Conservation (phyloP, 2,888 invertebrate species). For the Chloroclysta siterata region DNA sequence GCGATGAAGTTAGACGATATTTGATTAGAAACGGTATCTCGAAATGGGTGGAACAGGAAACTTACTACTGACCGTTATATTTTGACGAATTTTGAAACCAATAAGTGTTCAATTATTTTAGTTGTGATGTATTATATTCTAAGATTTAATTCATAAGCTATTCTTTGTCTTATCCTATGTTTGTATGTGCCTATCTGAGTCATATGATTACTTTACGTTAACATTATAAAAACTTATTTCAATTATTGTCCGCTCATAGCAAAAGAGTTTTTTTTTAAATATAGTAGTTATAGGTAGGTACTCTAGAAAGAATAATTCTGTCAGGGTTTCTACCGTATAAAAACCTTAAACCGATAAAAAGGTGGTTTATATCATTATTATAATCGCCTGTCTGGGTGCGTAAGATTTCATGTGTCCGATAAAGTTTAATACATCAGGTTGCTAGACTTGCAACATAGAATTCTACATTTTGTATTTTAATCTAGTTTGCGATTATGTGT, state of each 20-base stretch:
- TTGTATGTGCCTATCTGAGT: too few species aligned
- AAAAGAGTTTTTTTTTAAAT: background rate
- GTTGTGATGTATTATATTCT: background rate
- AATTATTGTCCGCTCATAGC: too few species aligned
- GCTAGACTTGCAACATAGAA: conserved; percentile 56
- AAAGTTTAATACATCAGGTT: conserved; percentile 20
- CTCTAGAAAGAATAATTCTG: too few species aligned
- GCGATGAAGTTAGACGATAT: conserved; percentile 90
- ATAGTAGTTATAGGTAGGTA: too few species aligned
- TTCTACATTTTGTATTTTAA: conserved; percentile 44
- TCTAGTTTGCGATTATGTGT: conserved; percentile 47
- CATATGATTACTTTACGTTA: background rate
- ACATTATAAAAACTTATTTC: too few species aligned
- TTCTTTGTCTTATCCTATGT: background rate
- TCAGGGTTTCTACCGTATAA: too few species aligned
- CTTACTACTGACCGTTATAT: conserved; percentile 85
- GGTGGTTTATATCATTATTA: background rate
- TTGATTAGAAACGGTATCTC: conserved; percentile 88
- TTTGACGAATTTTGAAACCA: conserved; percentile 13
- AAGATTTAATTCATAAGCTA: conserved; percentile 15
- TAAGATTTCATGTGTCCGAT: conserved; percentile 24
- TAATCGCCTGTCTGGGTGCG: background rate
- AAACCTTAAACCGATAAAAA: too few species aligned
- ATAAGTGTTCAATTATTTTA: background rate
- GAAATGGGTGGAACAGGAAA: conserved; percentile 90